These are phyloP conservation scores for Apotomis betuletana DNA, from an alignment of 2,888 invertebrate species.

Conservation along the genomic window DNA sequence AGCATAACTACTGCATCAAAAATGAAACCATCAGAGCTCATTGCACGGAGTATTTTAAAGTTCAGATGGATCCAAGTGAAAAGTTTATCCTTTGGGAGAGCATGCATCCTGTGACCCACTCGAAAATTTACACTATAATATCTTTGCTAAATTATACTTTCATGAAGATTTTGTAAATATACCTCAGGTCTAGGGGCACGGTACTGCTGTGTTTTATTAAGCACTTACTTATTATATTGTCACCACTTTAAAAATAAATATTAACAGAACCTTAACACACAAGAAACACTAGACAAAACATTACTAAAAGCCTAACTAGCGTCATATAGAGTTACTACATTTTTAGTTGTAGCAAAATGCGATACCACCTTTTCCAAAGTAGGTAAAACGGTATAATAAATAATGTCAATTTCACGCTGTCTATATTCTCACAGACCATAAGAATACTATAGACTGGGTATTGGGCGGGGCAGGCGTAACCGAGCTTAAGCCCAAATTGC, in stretches of 20 bases:
- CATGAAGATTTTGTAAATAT: neutral
- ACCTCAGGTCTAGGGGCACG: neutral
- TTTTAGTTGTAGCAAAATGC: slow-evolving; percentile 2
- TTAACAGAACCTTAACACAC: too few species aligned
- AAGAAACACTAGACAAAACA: too few species aligned
- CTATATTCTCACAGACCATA: too few species aligned
- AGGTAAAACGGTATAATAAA: too few species aligned
- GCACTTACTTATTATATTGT: neutral
- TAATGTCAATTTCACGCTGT: too few species aligned
- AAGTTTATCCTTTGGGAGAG: neutral
- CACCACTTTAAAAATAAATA: too few species aligned
- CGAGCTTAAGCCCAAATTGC: too few species aligned
- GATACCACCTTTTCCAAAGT: neutral
- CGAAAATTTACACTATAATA: neutral
- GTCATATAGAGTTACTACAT: neutral
- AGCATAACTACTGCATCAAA: neutral
- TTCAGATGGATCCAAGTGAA: slow-evolving; percentile 21
- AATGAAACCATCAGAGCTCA: slow-evolving; percentile 1
- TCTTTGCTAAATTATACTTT: neutral
- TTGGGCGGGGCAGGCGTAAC: too few species aligned
- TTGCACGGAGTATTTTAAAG: slow-evolving; percentile 8
- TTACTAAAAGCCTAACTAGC: too few species aligned
- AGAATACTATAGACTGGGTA: too few species aligned
- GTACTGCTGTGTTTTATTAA: neutral
- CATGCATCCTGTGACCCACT: neutral